These are phyloP conservation scores for Peromyscus eremicus DNA, from an alignment of 2,797 vertebrate species.

Conservation along the genomic window DNA sequence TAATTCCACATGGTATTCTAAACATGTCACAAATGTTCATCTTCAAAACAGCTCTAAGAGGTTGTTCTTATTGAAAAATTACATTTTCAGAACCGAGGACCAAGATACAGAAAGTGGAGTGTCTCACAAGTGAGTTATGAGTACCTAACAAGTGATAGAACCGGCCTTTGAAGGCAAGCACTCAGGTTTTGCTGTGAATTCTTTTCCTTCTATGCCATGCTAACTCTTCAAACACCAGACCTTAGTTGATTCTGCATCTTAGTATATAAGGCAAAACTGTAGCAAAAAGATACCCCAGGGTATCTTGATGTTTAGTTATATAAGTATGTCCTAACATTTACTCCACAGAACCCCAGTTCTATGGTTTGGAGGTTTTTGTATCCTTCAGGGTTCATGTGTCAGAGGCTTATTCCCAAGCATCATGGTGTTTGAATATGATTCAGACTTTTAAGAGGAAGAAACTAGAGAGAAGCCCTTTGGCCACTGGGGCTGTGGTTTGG, in stretches of 20 bases:
- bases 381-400: background rate
- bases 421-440: background rate
- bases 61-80: background rate
- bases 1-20: background rate
- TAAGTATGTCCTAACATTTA: background rate
- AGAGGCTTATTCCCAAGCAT: no score
- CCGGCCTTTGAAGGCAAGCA: background rate
- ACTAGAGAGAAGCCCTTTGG: background rate
- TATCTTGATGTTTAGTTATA: constrained; percentile 31
- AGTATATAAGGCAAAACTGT: background rate
- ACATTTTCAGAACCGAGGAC: background rate
- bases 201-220: background rate
- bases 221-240: background rate
- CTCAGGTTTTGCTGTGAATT: background rate
- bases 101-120: background rate
- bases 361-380: background rate
- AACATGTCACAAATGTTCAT: background rate
- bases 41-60: background rate
- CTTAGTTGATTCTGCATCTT: background rate
- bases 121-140: background rate
- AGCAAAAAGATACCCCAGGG: background rate
- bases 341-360: background rate
- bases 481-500: no score
- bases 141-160: background rate
- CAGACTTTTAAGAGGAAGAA: background rate